These are phyloP conservation scores for Pasiphila rectangulata DNA, from an alignment of 2,888 invertebrate genomes.

Conservation along the genomic window DNA sequence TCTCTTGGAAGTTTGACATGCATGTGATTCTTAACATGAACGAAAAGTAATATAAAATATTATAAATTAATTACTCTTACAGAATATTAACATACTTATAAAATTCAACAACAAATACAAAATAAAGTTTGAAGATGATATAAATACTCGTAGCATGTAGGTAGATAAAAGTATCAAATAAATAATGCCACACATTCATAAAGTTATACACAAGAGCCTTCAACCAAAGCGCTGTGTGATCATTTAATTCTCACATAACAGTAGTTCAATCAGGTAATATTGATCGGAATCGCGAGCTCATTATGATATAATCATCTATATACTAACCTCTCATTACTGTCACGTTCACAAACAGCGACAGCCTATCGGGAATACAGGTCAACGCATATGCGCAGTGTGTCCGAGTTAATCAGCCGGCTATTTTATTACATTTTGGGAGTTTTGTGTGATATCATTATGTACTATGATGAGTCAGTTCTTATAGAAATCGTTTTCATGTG, in stretches of 20 bases:
- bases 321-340: constrained; percentile 66
- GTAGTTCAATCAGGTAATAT: constrained; percentile 59
- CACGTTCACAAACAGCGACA: constrained; percentile 64
- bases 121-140: no score
- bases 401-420: constrained; percentile 25
- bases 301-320: constrained; percentile 45
- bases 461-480: no score
- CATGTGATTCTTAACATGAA: constrained; percentile 24
- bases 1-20: constrained; percentile 45
- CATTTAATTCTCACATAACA: constrained; percentile 2
- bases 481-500: no score
- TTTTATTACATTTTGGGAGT: constrained; percentile 8
- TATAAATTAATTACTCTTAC: no score
- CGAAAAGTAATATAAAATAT: constrained; percentile 5
- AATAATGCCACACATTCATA: no score
- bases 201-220: no score
- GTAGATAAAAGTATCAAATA: no score
- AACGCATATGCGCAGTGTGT: constrained; percentile 60
- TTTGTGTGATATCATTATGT: not conserved
- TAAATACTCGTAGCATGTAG: no score
- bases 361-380: constrained; percentile 73
- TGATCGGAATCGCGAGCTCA: constrained; percentile 54
- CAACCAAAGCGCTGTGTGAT: not conserved
- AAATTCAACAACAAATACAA: no score
- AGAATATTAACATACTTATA: no score